These are phyloP conservation scores for Oligia latruncula DNA, from an alignment of 2,888 invertebrate species.

Conservation along the genomic window DNA sequence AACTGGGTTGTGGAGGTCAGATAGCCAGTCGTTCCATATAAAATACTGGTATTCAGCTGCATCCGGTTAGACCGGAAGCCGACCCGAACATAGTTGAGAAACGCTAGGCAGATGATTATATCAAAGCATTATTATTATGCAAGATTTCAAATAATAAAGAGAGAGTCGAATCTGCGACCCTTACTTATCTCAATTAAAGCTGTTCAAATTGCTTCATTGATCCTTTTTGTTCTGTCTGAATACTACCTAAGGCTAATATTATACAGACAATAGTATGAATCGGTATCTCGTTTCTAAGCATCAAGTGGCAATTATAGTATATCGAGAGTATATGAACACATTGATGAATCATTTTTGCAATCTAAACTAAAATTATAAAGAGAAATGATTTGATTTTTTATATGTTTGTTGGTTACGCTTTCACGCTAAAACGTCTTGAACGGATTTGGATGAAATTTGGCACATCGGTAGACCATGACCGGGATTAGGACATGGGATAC, in stretches of 20 bases:
- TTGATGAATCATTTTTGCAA: slow-evolving; percentile 27
- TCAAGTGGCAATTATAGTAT: slow-evolving; percentile 44
- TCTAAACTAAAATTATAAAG: neutral
- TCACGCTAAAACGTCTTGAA: neutral
- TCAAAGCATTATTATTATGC: neutral
- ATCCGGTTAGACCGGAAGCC: neutral
- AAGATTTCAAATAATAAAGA: slow-evolving; percentile 17
- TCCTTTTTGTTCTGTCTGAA: slow-evolving; percentile 35
- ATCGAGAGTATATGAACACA: slow-evolving; percentile 6
- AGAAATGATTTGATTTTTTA: neutral
- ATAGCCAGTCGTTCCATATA: neutral
- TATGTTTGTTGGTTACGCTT: neutral
- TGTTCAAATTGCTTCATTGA: slow-evolving; percentile 18
- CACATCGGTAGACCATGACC: too few relatives aligned
- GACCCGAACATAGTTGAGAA: neutral
- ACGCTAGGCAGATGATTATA: neutral
- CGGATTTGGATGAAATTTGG: too few relatives aligned
- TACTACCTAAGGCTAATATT: slow-evolving; percentile 16
- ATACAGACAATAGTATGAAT: slow-evolving; percentile 29
- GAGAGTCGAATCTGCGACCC: slow-evolving; percentile 29
- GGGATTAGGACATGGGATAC: too few relatives aligned
- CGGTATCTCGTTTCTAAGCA: slow-evolving; percentile 25
- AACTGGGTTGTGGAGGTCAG: too few relatives aligned
- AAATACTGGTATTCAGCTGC: neutral
- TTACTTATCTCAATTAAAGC: slow-evolving; percentile 36